Base-by-base conservation (phyloP, 2,888 invertebrate species). In the Acanthoscelides obtectus region DNA sequence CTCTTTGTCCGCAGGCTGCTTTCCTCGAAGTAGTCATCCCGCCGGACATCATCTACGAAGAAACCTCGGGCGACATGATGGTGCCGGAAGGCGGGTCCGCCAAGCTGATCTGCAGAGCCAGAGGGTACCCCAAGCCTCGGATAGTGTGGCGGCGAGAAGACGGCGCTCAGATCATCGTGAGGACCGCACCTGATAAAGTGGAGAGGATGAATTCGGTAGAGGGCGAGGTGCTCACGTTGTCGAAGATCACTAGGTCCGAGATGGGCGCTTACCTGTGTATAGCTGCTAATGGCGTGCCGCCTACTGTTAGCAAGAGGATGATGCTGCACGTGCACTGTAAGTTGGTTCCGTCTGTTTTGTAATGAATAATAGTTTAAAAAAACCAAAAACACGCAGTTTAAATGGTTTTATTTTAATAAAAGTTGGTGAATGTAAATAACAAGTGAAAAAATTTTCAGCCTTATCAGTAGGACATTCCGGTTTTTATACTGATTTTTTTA, bases 61-160 rank as follows among this genome's bases (percentile, higher is more conserved):
- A 95, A 84, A 95, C 95, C 12, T 94, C 96, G 69, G 95, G 96
- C 19, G 97, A 97, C 84, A 91, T 96, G 90, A 95, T 95, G 94
- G 95, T 96, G 71, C 95, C 95, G n/a, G 96, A 96, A 87, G 95
- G 95, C 70, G 95, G 95, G 64, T 92, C 94, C 5, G 95, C 94
- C 0, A 95, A 95, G 84, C 87, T 96, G 78, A 90, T 94, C 73
- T 96, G 96, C 86, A 94, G 93, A 84, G 95, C 95, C 0, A 89
- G 93, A 73, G 95, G 96, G 3, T 93, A 91, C 82, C 95, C 95
- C 12, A 92, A 93, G 77, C 96, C 96, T 0, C 92, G 92, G 81
- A 94, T 96, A 79, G 89, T 91, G 22, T 96, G 96, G 96, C 89
- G 92, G 76, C 89, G 96, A 73, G 96, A 96, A 86, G 96, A 96